Evolutionary conservation across 1,140 invertebrate species (phyloP).

Genomic region (Papilio xuthus): DNA sequence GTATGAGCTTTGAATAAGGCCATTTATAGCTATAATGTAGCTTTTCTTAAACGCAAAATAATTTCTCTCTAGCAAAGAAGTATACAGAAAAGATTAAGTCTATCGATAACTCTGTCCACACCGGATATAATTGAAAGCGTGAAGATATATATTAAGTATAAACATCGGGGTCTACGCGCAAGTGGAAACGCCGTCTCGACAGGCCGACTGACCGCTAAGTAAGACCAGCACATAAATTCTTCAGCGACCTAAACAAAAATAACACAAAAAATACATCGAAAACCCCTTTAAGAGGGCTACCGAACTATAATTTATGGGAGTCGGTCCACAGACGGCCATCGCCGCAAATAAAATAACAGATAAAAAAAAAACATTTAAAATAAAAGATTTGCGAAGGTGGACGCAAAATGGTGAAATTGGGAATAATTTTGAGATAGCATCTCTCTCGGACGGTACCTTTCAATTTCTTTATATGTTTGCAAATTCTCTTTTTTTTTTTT

Average conservation of each 20-base stretch:
- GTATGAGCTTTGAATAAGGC: too few species aligned
- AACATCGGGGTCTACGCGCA: background rate
- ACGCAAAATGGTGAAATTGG: slow-evolving; percentile 80
- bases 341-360: slow-evolving; percentile 65
- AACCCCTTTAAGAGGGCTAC: slow-evolving; percentile 79
- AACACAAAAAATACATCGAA: slow-evolving; percentile 59
- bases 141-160: slow-evolving; percentile 37
- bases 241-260: slow-evolving; percentile 77
- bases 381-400: slow-evolving; percentile 57
- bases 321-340: slow-evolving; percentile 65
- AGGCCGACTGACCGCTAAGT: slow-evolving; percentile 75
- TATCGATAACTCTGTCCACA: background rate
- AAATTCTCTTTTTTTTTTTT: slow-evolving; percentile 59
- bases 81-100: too few species aligned
- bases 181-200: slow-evolving; percentile 49
- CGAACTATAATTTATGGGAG: slow-evolving; percentile 81
- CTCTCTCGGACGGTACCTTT: slow-evolving; percentile 71
- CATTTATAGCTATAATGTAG: too few species aligned
- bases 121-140: background rate
- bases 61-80: too few species aligned
- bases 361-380: slow-evolving; percentile 55
- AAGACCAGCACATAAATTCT: slow-evolving; percentile 79
- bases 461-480: slow-evolving; percentile 65
- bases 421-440: slow-evolving; percentile 80
- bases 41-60: too few species aligned